These are phyloP conservation scores for Panzeria rudis DNA, from an alignment of 2,888 invertebrate genomes.

Conservation along the genomic window DNA sequence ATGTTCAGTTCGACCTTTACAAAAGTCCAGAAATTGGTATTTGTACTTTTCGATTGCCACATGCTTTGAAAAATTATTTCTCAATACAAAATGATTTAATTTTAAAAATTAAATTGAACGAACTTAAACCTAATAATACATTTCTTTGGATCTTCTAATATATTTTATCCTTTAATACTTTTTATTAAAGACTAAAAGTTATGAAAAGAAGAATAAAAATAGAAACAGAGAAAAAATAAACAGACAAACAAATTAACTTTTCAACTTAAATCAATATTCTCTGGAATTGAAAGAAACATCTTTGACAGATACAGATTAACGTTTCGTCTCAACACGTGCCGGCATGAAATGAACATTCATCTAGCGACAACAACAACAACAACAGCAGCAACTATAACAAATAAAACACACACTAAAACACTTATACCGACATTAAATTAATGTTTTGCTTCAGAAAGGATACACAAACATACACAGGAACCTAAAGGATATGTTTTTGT, in stretches of 20 bases:
- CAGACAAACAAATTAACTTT: constrained; percentile 24
- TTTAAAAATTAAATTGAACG: too few species aligned
- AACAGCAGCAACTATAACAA: background rate
- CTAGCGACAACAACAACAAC: background rate
- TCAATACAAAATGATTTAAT: too few species aligned
- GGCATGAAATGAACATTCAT: constrained; percentile 4
- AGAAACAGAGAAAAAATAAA: background rate
- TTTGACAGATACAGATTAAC: constrained; percentile 42
- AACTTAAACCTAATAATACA: too few species aligned
- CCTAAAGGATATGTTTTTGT: background rate
- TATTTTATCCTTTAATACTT: background rate
- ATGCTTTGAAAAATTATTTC: too few species aligned
- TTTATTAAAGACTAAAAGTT: background rate
- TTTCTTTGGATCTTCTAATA: too few species aligned
- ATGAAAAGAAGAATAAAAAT: background rate
- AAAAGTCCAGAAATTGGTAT: too few species aligned
- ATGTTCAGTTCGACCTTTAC: too few species aligned
- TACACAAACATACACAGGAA: background rate
- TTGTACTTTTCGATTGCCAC: too few species aligned
- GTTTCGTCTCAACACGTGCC: constrained; percentile 17
- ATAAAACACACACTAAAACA: background rate
- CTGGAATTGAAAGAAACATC: constrained; percentile 36
- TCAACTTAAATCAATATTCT: constrained; percentile 29
- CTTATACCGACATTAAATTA: background rate
- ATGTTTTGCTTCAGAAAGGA: background rate